Evolutionary conservation across 2,888 invertebrate genomes (phyloP).

Genomic region (Lasioglossum marginatum): DNA sequence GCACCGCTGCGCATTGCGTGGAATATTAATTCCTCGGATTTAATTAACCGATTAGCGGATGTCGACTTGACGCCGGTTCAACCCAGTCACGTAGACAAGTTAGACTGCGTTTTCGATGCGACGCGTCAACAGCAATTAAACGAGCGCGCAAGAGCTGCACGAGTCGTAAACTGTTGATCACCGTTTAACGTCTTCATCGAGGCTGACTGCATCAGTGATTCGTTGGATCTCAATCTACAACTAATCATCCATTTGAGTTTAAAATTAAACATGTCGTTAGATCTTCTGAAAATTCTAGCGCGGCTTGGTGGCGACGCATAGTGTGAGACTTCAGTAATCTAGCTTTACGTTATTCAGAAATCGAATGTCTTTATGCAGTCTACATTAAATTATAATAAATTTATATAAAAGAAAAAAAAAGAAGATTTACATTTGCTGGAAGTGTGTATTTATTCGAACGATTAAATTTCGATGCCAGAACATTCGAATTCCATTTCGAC

Average conservation of each 20-base stretch:
- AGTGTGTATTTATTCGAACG: neutral
- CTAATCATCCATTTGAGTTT: neutral
- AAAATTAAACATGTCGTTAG: neutral
- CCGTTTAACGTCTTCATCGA: neutral
- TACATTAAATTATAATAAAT: no score
- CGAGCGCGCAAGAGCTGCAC: slow-evolving; percentile 17
- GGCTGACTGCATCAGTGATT: neutral
- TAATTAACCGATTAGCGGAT: slow-evolving; percentile 79
- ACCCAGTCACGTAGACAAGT: slow-evolving; percentile 77
- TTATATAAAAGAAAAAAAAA: neutral
- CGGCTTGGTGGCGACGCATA: neutral
- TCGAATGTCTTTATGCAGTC: no score
- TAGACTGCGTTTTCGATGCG: slow-evolving; percentile 69
- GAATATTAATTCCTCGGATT: slow-evolving; percentile 79
- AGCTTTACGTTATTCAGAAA: no score
- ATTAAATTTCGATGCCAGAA: neutral
- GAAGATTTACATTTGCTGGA: neutral
- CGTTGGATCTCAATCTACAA: neutral
- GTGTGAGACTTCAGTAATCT: no score
- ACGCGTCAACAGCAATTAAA: slow-evolving; percentile 58
- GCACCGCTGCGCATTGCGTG: slow-evolving; percentile 59
- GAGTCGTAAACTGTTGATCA: slow-evolving; percentile 15
- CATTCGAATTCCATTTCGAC: neutral
- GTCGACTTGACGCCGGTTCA: slow-evolving; percentile 69
- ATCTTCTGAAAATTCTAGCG: neutral